These are phyloP conservation scores for Ciconia nigra DNA, from an alignment of 2,797 vertebrate genomes.

Conservation along the genomic window DNA sequence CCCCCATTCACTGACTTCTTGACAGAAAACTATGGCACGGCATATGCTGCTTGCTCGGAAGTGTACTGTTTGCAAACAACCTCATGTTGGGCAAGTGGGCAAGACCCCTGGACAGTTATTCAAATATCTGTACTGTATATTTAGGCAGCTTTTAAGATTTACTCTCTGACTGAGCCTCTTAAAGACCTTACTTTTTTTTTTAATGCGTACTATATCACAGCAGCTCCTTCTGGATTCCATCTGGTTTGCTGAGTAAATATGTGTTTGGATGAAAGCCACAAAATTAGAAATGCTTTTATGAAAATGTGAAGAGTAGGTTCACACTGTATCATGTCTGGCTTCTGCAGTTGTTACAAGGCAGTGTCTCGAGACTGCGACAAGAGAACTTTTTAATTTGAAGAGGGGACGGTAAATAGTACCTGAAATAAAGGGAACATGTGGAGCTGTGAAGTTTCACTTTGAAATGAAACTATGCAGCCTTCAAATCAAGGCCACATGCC, in stretches of 20 bases:
- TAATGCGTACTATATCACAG: neutral
- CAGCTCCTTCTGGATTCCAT: conserved; percentile 1
- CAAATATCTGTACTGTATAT: neutral
- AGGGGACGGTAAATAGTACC: neutral
- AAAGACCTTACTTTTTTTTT: neutral
- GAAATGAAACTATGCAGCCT: conserved; percentile 29
- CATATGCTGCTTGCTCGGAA: neutral
- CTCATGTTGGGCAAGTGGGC: neutral
- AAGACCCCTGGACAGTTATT: neutral
- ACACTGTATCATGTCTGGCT: neutral
- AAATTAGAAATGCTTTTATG: conserved; percentile 11
- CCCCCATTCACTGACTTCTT: neutral
- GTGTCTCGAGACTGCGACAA: neutral
- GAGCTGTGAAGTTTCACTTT: conserved; percentile 33
- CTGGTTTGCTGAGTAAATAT: neutral
- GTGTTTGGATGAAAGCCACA: conserved; percentile 25
- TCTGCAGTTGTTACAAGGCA: neutral
- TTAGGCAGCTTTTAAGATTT: neutral
- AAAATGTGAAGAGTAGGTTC: neutral
- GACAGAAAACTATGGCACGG: neutral
- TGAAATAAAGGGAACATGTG: neutral
- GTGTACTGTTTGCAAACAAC: neutral
- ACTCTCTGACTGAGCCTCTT: neutral
- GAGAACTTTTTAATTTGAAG: neutral
- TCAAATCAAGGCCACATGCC: neutral